phyloP scores from a whole-genome alignment of 2,113 vertebrate genomes.

The Zootoca vivipara region DNA sequence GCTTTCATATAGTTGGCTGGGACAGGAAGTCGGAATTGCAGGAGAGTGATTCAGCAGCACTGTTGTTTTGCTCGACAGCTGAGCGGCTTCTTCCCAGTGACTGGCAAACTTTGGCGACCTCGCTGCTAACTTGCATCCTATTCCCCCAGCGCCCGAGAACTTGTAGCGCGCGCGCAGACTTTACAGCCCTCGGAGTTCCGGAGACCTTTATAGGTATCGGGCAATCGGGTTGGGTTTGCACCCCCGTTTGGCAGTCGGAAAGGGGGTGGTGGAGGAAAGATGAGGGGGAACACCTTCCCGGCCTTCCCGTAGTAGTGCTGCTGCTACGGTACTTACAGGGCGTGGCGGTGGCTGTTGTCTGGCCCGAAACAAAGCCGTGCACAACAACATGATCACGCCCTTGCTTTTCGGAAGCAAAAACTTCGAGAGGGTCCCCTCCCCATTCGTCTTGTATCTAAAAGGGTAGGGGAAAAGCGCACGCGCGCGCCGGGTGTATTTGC shows the following conservation, averaged over 20 bases:
- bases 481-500: background rate
- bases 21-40: background rate
- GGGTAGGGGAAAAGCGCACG: too few relatives aligned
- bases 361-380: background rate
- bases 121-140: background rate
- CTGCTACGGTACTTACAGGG: background rate
- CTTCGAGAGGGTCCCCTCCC: background rate
- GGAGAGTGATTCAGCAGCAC: background rate
- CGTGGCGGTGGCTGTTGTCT: background rate
- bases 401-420: background rate
- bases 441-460: background rate
- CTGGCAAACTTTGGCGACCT: background rate
- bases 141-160: too few relatives aligned
- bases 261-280: background rate
- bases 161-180: background rate
- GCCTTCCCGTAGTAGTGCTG: background rate
- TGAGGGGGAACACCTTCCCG: background rate
- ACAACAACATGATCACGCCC: background rate
- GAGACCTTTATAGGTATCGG: background rate
- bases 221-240: background rate
- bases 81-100: background rate
- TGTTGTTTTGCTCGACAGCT: background rate
- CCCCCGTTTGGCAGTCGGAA: background rate
- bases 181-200: background rate
- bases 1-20: background rate